Evolutionary conservation across 2,113 vertebrate species (phyloP), one percentile per base, ranked within the genome.

Genomic region (Bufo gargarizans): DNA sequence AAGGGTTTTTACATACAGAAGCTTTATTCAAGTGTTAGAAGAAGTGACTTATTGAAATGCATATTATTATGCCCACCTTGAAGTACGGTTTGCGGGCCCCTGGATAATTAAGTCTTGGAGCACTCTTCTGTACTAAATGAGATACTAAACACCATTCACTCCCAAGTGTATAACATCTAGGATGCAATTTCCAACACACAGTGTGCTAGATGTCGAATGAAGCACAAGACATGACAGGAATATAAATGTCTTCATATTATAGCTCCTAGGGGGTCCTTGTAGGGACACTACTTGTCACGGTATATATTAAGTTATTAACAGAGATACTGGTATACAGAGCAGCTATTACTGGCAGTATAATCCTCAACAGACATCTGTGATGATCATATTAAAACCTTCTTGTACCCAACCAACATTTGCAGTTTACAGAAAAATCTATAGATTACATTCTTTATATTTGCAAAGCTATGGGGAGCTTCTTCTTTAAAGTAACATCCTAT

Each of bases 211-310:
- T 86, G 86, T 80, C 63, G 71, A 87, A 65, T 69, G 77, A 65
- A 87, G 53, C 53, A 55, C 63, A 87, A 47, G 22, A 58, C 61
- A 80, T 69, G 86, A 69, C 47, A 81, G 77, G 86, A 87, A 87
- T 80, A 87, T 65, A 80, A 87, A 87, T 87, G 77, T 65, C 49
- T 81, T 87, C 86, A 87, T 87, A 87, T 80, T 87, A 87, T 13
- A 56, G 61, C 77, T 87, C 76, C 77, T 58, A 65, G 72, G 86
- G 77, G 86, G 86, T 87, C 77, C 77, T 80, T 63, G 53, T n/a
- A 86, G 72, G 72, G 63, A 80, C 22, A 56, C 63, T 81, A 20
- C 63, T 58, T 87, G 61, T 56, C 77, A 55, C 59, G 16, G 16
- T 71, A 67, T 67, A 87, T 50, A 71, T 56, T 33, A 49, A 58